Percentiles rank a stretch among this genome's conserved stretches.
phyloP scores from a whole-genome alignment of 92 coral and sea anemone species.

The Blastomussa wellsi region DNA sequence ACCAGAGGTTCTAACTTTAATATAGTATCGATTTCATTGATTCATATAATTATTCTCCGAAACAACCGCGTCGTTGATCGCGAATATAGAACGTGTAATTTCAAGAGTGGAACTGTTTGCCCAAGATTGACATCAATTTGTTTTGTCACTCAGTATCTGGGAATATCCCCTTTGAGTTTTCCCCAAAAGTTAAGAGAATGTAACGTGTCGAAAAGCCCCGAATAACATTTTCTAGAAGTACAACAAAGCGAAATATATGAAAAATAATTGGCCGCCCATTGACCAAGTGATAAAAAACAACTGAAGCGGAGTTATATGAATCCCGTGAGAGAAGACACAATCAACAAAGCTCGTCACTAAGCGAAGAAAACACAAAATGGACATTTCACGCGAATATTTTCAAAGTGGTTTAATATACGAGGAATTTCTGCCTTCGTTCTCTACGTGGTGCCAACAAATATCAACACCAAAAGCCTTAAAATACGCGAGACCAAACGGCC shows the following conservation, averaged over 20 bases:
- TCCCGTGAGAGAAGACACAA: neutral
- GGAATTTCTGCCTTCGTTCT: neutral
- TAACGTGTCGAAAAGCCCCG: constrained; percentile 15
- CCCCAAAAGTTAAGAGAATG: neutral
- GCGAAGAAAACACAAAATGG: neutral
- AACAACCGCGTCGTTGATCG: neutral
- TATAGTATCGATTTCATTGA: neutral
- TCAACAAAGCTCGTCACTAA: neutral
- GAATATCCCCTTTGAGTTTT: neutral
- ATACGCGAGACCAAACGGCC: neutral
- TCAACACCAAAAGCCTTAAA: neutral
- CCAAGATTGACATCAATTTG: neutral
- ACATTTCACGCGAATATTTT: neutral
- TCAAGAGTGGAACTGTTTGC: neutral
- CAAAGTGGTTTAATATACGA: neutral
- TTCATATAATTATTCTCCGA: neutral
- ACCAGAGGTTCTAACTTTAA: neutral
- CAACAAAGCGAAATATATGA: constrained; percentile 9
- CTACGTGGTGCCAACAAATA: neutral
- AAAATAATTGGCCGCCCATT: constrained; percentile 39
- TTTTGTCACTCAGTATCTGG: neutral
- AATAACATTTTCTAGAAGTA: neutral
- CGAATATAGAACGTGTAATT: neutral
- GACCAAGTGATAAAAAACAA: constrained; percentile 25
- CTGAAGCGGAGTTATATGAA: neutral